Percentiles rank a stretch among this genome's conserved stretches.
Conservation (phyloP, 1,140 invertebrate species). For the Micrasema longulum region DNA sequence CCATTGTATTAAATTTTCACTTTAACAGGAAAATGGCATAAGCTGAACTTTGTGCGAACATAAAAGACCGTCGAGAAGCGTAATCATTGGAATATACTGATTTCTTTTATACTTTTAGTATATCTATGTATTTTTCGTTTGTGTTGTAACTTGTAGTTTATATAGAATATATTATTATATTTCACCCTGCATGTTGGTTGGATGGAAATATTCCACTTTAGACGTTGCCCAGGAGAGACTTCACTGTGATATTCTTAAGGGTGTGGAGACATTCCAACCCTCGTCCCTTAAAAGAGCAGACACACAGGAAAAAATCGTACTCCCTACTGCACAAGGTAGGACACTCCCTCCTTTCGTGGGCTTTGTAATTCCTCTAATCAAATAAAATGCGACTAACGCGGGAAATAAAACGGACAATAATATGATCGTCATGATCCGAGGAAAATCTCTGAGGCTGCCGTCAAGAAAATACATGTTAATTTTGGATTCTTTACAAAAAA, state of each 20-base stretch:
- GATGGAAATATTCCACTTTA: conserved; percentile 59
- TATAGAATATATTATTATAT: conserved; percentile 4
- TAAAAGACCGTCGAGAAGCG: too few relatives aligned
- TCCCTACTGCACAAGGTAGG: conserved; percentile 84
- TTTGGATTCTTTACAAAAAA: too few relatives aligned
- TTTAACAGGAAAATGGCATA: too few relatives aligned
- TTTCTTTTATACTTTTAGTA: neutral
- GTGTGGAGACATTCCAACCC: conserved; percentile 78
- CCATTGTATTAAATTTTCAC: too few relatives aligned
- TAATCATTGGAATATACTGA: neutral
- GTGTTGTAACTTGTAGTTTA: neutral
- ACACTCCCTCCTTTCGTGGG: neutral
- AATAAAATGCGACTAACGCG: too few relatives aligned
- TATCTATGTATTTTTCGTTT: too few relatives aligned
- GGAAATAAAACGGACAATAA: too few relatives aligned
- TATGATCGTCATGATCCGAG: too few relatives aligned
- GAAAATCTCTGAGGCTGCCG: too few relatives aligned
- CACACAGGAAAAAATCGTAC: conserved; percentile 82
- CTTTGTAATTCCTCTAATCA: too few relatives aligned
- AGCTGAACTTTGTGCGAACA: too few relatives aligned
- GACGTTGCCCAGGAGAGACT: conserved; percentile 82
- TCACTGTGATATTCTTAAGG: conserved; percentile 79
- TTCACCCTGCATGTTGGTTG: conserved; percentile 34
- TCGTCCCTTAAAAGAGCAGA: conserved; percentile 79
- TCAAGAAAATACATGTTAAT: too few relatives aligned